These are phyloP conservation scores for Embiotoca jacksoni DNA, from an alignment of 2,113 vertebrate genomes.

Conservation along the genomic window DNA sequence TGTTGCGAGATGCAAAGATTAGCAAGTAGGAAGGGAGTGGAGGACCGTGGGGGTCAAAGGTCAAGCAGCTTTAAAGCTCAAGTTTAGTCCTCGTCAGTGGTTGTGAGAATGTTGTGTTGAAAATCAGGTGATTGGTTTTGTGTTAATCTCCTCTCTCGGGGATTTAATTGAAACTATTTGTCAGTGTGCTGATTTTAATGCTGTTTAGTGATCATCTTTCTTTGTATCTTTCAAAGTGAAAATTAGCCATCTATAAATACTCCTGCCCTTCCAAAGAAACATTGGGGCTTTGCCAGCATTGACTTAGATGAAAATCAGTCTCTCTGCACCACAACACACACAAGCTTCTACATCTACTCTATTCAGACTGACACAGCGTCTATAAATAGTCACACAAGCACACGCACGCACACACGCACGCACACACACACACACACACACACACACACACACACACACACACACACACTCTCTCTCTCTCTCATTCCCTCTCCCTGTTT, in stretches of 20 bases:
- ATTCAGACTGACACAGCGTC: constrained; percentile 52
- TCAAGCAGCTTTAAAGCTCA: constrained; percentile 49
- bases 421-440: constrained; percentile 12
- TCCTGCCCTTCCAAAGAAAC: background rate
- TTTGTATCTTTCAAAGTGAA: constrained; percentile 17
- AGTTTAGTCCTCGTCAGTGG: constrained; percentile 13
- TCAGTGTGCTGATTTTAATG: constrained; percentile 8
- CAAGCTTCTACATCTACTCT: constrained; percentile 25
- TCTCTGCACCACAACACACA: constrained; percentile 40
- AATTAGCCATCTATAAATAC: constrained; percentile 48
- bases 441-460: constrained; percentile 12
- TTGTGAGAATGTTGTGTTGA: constrained; percentile 24
- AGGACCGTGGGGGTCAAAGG: constrained; percentile 39
- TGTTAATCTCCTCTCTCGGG: constrained; percentile 16
- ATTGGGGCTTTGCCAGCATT: constrained; percentile 19
- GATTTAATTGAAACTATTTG: constrained; percentile 39
- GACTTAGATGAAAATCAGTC: constrained; percentile 48
- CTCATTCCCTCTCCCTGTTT: background rate
- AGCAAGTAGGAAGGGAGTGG: constrained; percentile 78
- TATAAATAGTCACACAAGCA: constrained; percentile 67
- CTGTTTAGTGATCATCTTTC: constrained; percentile 13
- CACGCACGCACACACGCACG: constrained; percentile 18
- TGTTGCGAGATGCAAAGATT: constrained; percentile 82
- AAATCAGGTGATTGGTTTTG: constrained; percentile 51
- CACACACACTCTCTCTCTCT: constrained; percentile 17